Evolutionary conservation across 2,888 invertebrate species (phyloP), one percentile per base, ranked within the genome.

Genomic region (Ormyrus rosae): DNA sequence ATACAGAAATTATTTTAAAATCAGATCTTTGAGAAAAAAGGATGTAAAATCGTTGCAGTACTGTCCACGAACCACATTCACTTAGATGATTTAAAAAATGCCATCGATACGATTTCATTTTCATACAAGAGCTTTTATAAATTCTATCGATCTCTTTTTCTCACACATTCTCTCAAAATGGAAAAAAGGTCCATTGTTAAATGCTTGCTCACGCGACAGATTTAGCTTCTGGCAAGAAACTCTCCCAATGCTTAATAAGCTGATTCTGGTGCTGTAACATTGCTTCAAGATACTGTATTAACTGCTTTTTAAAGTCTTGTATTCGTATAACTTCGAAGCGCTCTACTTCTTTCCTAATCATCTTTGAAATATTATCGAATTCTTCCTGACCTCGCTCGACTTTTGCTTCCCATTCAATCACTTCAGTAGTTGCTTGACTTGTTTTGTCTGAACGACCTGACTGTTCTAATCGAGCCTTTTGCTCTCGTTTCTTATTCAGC

Each of bases 371-470:
- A 88, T 96, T 95, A 90, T 99, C 97, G 91, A 99, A 99, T 89
- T 98, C 98, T 86, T 97, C 96, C 90, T 99, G 97, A 0, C 98
- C 97, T 83, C 98, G 94, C 87, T 98, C 98, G n/a, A 99, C 98
- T 92, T 98, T 98, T 0, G 96, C 93, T 91, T 98, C 98, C 98
- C 98, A 98, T 96, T 99, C 99, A 83, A 96, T 94, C 81, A 99
- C 98, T 92, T 99, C 99, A 77, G 95, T 95, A 84, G 95, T 93
- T 0, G 97, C 96, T 88, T 96, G 96, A 85, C 96, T 96, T 55
- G 96, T 93, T 90, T 98, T 98, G 88, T 99, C 99, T 3, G 94
- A 94, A 83, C 98, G 95, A 86, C 97, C 96, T 11, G 96, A 95
- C 81, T 98, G 92, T 88, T 99, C 99, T 63, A 97, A 93, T 88